Evolutionary conservation across 2,888 invertebrate genomes (phyloP), one percentile per base, ranked within the genome.

Genomic region (Hydroisotoma schaefferi): DNA sequence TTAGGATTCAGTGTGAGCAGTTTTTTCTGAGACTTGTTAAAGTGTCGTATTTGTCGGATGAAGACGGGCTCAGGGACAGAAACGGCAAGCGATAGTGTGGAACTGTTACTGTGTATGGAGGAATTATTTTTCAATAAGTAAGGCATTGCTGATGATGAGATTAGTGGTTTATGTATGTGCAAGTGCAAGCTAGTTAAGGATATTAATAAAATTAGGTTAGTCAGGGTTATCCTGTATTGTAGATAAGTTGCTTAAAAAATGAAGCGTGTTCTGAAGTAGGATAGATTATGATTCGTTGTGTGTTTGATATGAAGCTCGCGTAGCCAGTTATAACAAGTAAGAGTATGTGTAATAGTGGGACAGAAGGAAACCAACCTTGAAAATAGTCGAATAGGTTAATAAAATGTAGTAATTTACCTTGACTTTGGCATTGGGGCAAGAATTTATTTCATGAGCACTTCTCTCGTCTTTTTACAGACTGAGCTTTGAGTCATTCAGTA

Each of bases 341-440:
- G 12, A 26, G 49, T 28, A 15, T 46, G 4, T 46, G 23, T 15
- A 6, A 46, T 46, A 15, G 46, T 22, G 20, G 12, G n/a, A 4
- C 40, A 40, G 40, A 33, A 33, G 33, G 33, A 15, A 40, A 40
- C 40, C 40, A 53, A 53, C 53, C 53, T 53, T 53, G 53, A 53
- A 23, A 40, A 27, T 25, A 40, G 40, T 53, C 53, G 38, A 53
- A 53, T 53, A 53, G 38, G 53, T 40, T 53, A 53, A 53, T 53
- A 53, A 53, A 53, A 53, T 53, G 53, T 53, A 53, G 53, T 53
- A 33, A 53, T 53, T 53, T 53, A 53, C 53, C 53, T 53, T 53
- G 53, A 53, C 53, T 53, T 53, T 53, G 53, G 53, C 53, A 53
- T 53, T 53, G 53, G 40, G 20, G 23, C 46, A 46, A 46, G 43